Evolutionary conservation across 2,113 vertebrate genomes (phyloP), one percentile per base, ranked within the genome.

Genomic region (Panurus biarmicus): DNA sequence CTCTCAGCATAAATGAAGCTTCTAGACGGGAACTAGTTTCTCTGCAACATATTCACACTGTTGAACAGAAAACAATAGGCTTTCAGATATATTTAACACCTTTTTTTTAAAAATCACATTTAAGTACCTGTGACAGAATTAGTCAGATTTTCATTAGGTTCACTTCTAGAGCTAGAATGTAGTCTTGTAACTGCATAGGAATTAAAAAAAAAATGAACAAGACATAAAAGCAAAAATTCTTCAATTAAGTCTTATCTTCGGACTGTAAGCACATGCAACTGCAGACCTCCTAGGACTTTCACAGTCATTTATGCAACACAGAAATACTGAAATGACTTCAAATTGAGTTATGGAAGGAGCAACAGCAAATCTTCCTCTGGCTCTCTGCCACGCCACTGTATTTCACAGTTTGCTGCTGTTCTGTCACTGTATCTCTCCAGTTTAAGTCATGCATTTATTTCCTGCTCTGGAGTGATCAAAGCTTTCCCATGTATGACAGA

Each of bases 381-480:
- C 73, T 40, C 65, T 84, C 65, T 91, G 93, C 90, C 82, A 80
- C 0, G 0, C 9, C 60, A 53, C 51, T 28, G 48, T 60, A 77
- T 77, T 85, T 71, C 86, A 62, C 83, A 74, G 64, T 88, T 66
- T 95, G 60, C 21, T 0, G 3, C 56, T 80, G 56, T 79, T 96
- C 71, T 77, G 57, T 84, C 48, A 36, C 76, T 60, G 21, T 53
- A 28, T 56, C 47, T 79, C 87, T 87, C 24, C 75, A 74, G 44
- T 80, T 82, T 54, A 94, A 94, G 72, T 45, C 85, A 87, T 10
- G 65, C 56, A 54, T 71, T 95, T 92, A 86, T 75, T 94, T 93
- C 64, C 57, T 67, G 60, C 85, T 95, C 56, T 83, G 48, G 12
- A 81, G 64, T 33, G 64, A 97, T 86, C 72, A 93, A 96, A 94